Percentiles rank a stretch among this genome's conserved stretches.
Conservation (phyloP, 1,140 invertebrate species). For the Aleiodes sp. region DNA sequence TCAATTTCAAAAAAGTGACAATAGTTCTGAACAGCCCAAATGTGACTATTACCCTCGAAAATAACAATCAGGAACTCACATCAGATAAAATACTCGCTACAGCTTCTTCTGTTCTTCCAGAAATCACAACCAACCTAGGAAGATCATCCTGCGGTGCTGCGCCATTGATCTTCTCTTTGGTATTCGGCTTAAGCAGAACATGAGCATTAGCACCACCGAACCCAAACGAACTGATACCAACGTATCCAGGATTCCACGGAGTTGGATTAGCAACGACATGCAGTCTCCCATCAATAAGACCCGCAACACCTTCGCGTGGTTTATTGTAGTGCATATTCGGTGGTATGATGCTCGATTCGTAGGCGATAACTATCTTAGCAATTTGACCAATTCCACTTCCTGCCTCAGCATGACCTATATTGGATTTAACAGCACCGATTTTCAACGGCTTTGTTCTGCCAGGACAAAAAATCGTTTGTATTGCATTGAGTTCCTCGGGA, state of each 20-base stretch:
- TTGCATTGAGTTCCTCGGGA: slow-evolving; percentile 80
- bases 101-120: slow-evolving; percentile 75
- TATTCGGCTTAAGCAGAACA: slow-evolving; percentile 70
- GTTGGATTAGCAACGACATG: slow-evolving; percentile 73
- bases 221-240: slow-evolving; percentile 72
- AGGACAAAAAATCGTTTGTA: slow-evolving; percentile 41
- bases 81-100: too few relatives aligned
- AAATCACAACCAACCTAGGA: slow-evolving; percentile 71
- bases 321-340: slow-evolving; percentile 78
- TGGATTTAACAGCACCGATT: slow-evolving; percentile 93
- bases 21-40: too few relatives aligned
- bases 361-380: slow-evolving; percentile 78
- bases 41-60: too few relatives aligned
- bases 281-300: slow-evolving; percentile 59
- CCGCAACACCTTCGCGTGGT: slow-evolving; percentile 65
- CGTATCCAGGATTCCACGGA: slow-evolving; percentile 70
- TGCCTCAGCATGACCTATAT: slow-evolving; percentile 92
- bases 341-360: slow-evolving; percentile 75
- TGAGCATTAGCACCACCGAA: slow-evolving; percentile 76
- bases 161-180: slow-evolving; percentile 66
- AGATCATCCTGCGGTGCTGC: slow-evolving; percentile 64
- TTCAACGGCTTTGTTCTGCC: slow-evolving; percentile 74
- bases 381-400: slow-evolving; percentile 87
- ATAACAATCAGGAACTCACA: too few relatives aligned
- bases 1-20: too few relatives aligned